Evolutionary conservation across 1,140 invertebrate species (phyloP).

Genomic region (Stenopsyche tienmushanensis): DNA sequence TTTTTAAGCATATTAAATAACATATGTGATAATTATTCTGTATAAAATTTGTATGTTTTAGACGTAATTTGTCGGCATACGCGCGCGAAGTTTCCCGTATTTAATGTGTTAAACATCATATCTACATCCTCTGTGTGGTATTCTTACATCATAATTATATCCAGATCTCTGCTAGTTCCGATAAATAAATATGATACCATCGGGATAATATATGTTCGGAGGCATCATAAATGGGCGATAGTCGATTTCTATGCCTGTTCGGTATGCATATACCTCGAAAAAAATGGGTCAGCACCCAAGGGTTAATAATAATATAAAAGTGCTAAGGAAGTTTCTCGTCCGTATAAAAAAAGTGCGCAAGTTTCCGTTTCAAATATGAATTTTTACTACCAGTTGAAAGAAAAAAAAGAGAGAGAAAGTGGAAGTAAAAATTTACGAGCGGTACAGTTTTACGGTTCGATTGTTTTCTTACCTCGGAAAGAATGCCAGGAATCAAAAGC

Average conservation of each 20-base stretch:
- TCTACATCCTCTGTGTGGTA: too few species aligned
- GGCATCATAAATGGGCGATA: not conserved
- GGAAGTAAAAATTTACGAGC: conserved; percentile 23
- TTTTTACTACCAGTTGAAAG: conserved; percentile 6
- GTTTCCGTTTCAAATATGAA: conserved; percentile 10
- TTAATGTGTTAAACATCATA: too few species aligned
- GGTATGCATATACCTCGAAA: too few species aligned
- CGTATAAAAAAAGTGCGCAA: conserved; percentile 4
- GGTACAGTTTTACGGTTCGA: conserved; percentile 21
- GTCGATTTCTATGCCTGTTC: not conserved
- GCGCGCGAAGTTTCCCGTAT: too few species aligned
- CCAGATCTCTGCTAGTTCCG: too few species aligned
- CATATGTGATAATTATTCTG: too few species aligned
- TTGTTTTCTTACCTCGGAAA: conserved; percentile 11
- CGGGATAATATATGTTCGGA: not conserved
- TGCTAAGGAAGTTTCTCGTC: not conserved
- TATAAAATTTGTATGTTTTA: too few species aligned
- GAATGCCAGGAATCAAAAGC: conserved; percentile 26
- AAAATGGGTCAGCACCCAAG: too few species aligned
- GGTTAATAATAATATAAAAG: too few species aligned
- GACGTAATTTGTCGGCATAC: too few species aligned
- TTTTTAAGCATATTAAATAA: too few species aligned
- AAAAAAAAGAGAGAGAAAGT: conserved; percentile 1
- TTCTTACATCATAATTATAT: too few species aligned
- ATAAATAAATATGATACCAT: not conserved